phyloP scores from a whole-genome alignment of 2,113 vertebrate species.

The Genyomyrus donnyi region DNA sequence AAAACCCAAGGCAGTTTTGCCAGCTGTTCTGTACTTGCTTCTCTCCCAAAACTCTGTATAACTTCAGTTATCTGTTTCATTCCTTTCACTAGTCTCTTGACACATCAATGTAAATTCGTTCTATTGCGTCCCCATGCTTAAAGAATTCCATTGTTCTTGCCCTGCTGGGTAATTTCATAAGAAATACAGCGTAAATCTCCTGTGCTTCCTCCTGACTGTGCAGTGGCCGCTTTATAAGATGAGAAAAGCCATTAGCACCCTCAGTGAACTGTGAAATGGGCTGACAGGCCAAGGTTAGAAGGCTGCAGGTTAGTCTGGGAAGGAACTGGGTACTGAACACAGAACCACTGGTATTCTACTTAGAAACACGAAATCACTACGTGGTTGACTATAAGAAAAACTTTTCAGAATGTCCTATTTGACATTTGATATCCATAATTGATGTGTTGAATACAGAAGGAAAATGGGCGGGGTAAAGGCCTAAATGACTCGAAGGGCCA shows the following conservation, averaged over 20 bases:
- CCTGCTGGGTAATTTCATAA: conserved; percentile 2
- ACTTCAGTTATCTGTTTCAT: not conserved
- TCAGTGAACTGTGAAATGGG: conserved; percentile 58
- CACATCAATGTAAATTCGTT: not conserved
- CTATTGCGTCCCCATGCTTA: not conserved
- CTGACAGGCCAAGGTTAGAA: conserved; percentile 13
- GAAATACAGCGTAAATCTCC: not conserved
- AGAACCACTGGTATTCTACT: not conserved
- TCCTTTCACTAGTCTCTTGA: not conserved
- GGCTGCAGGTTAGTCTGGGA: conserved; percentile 10
- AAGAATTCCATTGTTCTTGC: not conserved
- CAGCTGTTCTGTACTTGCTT: not conserved
- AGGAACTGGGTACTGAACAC: not conserved
- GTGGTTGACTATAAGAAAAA: not conserved
- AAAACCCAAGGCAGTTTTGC: not conserved
- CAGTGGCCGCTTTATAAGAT: conserved; percentile 16
- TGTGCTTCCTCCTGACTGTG: not conserved
- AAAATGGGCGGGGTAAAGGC: not conserved
- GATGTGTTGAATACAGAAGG: not conserved
- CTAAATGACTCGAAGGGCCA: not conserved
- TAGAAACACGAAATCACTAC: not conserved
- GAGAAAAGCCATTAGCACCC: conserved; percentile 51
- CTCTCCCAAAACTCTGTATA: not conserved
- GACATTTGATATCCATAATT: not conserved
- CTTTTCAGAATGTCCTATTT: not conserved